Evolutionary conservation across 1,140 invertebrate species (phyloP).

Genomic region (Macrobrachium nipponense): DNA sequence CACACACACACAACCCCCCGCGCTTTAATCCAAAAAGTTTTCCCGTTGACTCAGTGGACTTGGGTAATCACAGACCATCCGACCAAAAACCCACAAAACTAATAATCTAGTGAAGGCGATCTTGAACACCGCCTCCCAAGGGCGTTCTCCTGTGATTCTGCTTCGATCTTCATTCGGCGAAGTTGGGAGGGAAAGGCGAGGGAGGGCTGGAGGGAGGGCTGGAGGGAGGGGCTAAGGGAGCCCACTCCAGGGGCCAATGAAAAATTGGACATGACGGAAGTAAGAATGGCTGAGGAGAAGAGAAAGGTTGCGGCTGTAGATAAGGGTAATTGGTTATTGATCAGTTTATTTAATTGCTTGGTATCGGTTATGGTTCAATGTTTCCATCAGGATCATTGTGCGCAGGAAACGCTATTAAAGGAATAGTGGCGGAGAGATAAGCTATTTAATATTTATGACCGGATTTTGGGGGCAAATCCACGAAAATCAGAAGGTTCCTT

Average conservation of each 20-base stretch:
- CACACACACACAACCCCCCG: too few relatives aligned
- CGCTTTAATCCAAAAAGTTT: too few relatives aligned
- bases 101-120: too few relatives aligned
- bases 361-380: too few relatives aligned
- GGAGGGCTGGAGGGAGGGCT: background rate
- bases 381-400: too few relatives aligned
- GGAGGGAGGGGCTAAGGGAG: background rate
- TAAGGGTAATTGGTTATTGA: background rate
- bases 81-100: background rate
- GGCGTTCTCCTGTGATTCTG: background rate
- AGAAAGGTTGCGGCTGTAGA: background rate
- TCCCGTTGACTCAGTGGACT: too few relatives aligned
- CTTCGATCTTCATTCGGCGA: background rate
- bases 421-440: too few relatives aligned
- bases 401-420: too few relatives aligned
- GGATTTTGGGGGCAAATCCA: too few relatives aligned
- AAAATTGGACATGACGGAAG: background rate
- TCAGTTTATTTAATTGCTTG: background rate
- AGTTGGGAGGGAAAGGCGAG: background rate
- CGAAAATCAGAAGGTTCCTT: too few relatives aligned
- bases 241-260: too few relatives aligned
- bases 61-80: background rate
- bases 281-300: background rate
- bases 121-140: background rate
- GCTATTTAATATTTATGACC: too few relatives aligned